Evolutionary conservation across 1,140 invertebrate genomes (phyloP).

Genomic region (Patella vulgata): DNA sequence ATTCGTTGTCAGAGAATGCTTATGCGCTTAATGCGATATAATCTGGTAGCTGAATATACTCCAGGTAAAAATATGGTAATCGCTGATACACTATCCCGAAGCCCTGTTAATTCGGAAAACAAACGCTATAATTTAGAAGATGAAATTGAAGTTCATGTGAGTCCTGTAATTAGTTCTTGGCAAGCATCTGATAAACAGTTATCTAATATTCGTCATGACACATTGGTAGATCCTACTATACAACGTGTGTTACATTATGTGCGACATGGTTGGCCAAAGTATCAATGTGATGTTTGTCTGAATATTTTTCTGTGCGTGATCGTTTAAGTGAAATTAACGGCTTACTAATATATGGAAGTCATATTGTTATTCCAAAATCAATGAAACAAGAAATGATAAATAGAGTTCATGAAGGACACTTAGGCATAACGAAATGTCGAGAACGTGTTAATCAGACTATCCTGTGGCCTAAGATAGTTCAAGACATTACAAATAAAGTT

Average conservation of each 20-base stretch:
- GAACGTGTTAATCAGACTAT: too few relatives aligned
- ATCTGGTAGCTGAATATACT: conserved; percentile 14
- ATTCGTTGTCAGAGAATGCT: conserved; percentile 31
- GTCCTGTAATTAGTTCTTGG: background rate
- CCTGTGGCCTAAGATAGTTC: too few relatives aligned
- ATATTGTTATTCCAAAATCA: too few relatives aligned
- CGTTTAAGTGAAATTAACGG: too few relatives aligned
- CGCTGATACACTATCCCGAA: conserved; percentile 29
- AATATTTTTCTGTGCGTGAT: too few relatives aligned
- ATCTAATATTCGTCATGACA: background rate
- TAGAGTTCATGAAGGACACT: too few relatives aligned
- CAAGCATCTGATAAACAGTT: background rate
- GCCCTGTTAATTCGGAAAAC: too few relatives aligned
- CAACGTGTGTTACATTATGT: conserved; percentile 1
- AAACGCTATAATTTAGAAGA: background rate
- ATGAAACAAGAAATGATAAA: too few relatives aligned
- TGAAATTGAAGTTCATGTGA: background rate
- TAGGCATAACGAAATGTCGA: too few relatives aligned
- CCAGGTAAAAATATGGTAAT: conserved; percentile 33
- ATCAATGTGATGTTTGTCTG: conserved; percentile 2
- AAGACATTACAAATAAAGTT: too few relatives aligned
- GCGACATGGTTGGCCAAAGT: conserved; percentile 12
- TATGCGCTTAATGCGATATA: conserved; percentile 28
- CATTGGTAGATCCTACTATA: background rate
- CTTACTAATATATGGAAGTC: too few relatives aligned